phyloP scores from a whole-genome alignment of 2,113 vertebrate species.

The Rhinopomastus cyanomelas region DNA sequence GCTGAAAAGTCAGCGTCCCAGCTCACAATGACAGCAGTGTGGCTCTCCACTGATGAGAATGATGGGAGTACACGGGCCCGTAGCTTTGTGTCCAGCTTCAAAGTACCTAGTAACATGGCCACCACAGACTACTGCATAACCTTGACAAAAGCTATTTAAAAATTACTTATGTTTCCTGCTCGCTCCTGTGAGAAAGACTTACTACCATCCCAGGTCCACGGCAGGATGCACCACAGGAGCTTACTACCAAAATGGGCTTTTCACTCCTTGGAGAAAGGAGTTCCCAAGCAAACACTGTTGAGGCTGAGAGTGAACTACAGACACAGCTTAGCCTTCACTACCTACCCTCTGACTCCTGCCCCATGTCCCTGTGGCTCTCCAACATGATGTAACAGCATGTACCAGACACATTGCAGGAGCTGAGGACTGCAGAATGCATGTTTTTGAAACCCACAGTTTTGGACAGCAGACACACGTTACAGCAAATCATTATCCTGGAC shows the following conservation, averaged over 20 bases:
- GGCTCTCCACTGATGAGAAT: background rate
- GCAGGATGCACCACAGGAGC: background rate
- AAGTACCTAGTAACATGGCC: background rate
- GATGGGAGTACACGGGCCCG: rapidly evolving
- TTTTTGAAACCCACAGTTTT: background rate
- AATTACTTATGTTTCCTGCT: background rate
- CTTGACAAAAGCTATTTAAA: background rate
- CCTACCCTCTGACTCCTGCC: background rate
- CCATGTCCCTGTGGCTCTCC: background rate
- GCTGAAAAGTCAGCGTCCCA: background rate
- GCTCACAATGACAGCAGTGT: background rate
- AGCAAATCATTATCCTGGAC: background rate
- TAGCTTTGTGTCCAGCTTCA: background rate
- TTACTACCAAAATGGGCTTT: background rate
- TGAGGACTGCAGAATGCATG: background rate
- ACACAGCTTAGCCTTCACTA: background rate
- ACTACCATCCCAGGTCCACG: background rate
- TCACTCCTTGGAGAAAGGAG: background rate
- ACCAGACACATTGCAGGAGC: background rate
- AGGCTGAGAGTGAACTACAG: background rate
- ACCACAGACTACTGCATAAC: background rate
- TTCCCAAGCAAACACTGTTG: background rate
- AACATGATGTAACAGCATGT: background rate
- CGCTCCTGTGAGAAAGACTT: background rate
- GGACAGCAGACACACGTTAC: background rate